phyloP scores from a whole-genome alignment of 2,113 vertebrate genomes.

The Piaya cayana region DNA sequence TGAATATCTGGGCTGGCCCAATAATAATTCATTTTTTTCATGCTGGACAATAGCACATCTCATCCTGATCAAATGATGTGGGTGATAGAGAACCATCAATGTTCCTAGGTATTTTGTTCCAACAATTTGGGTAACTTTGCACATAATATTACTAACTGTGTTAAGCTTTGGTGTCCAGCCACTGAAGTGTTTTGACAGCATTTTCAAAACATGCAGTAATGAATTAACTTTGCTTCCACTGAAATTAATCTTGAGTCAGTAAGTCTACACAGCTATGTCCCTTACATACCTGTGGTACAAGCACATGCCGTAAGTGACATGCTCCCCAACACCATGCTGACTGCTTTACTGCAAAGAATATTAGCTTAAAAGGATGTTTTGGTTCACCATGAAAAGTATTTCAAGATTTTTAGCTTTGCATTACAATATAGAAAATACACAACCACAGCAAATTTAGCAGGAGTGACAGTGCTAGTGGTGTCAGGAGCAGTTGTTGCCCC shows the following conservation, averaged over 20 bases:
- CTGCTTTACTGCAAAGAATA: neutral
- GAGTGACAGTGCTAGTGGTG: neutral
- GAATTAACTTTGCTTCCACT: neutral
- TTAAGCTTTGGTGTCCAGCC: neutral
- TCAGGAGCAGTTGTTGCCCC: neutral
- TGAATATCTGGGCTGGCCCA: neutral
- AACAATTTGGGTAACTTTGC: neutral
- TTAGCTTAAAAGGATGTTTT: neutral
- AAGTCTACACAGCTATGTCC: neutral
- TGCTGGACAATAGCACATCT: neutral
- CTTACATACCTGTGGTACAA: neutral
- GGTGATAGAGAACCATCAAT: neutral
- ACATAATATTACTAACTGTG: neutral
- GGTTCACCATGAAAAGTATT: neutral
- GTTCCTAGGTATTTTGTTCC: neutral
- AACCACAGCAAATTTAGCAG: neutral
- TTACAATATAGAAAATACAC: neutral
- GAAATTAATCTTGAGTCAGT: neutral
- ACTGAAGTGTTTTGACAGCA: neutral
- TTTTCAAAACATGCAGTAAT: neutral
- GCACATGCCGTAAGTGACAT: neutral
- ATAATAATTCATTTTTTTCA: neutral
- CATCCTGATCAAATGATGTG: neutral
- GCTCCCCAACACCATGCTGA: neutral
- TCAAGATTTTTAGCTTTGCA: neutral